Base-by-base conservation (phyloP, 2,888 invertebrate species). In the Amphimallon solstitiale region DNA sequence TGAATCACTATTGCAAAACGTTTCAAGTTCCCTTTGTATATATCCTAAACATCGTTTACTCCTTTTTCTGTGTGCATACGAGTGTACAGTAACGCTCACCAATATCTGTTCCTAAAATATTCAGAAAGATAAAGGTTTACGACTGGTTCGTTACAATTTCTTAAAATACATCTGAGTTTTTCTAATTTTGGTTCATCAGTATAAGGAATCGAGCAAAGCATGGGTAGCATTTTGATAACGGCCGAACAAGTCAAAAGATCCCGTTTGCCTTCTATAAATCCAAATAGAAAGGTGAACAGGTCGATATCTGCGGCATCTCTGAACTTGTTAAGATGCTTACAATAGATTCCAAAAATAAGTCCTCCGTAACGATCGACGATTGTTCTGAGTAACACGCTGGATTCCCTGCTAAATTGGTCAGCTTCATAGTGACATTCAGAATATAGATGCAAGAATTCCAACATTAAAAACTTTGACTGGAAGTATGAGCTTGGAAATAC, bases 371-470 rank as follows among this genome's bases (percentile, higher is more conserved):
- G 9, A 7, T 43, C n/a, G 0, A 60, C 15, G 21, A 23, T 10
- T 15, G 14, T 23, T 9, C 45, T 43, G 10, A 60, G 15, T 2
- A 45, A 7, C 10, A 29, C 2, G 12, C 29, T 60, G 3, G 34
- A 38, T 45, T 21, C 45, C 6, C n/a, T 21, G 14, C 21, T 15
- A 15, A 60, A 60, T 60, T 29, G 43, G 1, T 29, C n/a, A 19
- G 37, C 15, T 54, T 43, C 45, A 43, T 19, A 60, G 1, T 43
- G n/a, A 19, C 40, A 43, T 15, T 60, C 23, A 10, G n/a, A 43
- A 45, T 60, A 60, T 23, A 34, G 12, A 23, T 34, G 7, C 0
- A 45, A 29, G 9, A 60, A 60, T 34, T 60, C 45, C 23, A 38
- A 43, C 29, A 60, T 29, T 34, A 60, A 45, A 12, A 43, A 45